Conservation (phyloP, 1,140 invertebrate species). For the Drosophila dunni region DNA sequence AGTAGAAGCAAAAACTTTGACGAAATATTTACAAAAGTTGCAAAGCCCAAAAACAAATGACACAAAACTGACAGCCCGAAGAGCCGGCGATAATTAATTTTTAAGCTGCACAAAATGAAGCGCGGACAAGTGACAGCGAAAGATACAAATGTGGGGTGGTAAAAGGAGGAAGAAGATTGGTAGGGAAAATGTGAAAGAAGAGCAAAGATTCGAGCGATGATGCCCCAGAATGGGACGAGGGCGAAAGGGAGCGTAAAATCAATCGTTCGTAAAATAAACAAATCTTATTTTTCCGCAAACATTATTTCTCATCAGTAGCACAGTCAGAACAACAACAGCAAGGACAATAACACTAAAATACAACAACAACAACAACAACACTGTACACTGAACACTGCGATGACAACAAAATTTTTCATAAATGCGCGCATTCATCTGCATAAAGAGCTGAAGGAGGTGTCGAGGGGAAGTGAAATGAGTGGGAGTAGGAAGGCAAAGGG, state of each 20-base stretch:
- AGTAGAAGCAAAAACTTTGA: constrained; percentile 57
- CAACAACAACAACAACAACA: constrained; percentile 48
- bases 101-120: constrained; percentile 81
- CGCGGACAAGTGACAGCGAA: constrained; percentile 54
- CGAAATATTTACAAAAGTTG: constrained; percentile 70
- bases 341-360: constrained; percentile 36
- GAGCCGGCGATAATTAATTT: constrained; percentile 80
- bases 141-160: neutral
- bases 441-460: constrained; percentile 53
- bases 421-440: constrained; percentile 81
- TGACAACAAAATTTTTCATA: constrained; percentile 81
- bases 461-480: neutral
- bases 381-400: constrained; percentile 48
- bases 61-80: constrained; percentile 58
- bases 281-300: constrained; percentile 83
- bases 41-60: constrained; percentile 68
- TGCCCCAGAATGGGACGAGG: neutral
- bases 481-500: neutral
- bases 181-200: constrained; percentile 7
- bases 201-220: neutral
- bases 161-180: neutral
- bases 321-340: constrained; percentile 46
- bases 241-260: constrained; percentile 53
- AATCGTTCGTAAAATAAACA: constrained; percentile 83
- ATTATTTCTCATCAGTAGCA: constrained; percentile 76